Base-by-base conservation (phyloP, 1,140 invertebrate genomes). In the Centruroides sculpturatus region DNA sequence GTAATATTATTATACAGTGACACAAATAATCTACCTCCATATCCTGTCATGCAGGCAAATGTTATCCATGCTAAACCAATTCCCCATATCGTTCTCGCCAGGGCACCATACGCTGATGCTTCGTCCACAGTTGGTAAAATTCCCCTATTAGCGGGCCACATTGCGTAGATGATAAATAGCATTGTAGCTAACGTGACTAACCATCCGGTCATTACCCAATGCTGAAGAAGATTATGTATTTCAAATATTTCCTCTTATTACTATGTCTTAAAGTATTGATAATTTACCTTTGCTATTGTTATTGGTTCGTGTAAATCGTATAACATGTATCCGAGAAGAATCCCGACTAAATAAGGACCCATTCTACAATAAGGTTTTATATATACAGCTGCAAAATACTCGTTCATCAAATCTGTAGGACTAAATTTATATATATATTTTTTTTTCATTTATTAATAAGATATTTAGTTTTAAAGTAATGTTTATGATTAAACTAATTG, bases 341-440 rank as follows among this genome's bases (percentile, higher is more conserved):
- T 70, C 3, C 79, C 79, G 57, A 80, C 67, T 55, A 79, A 69
- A 64, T 77, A 80, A 10, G 79, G 75, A 5, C 72, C 73, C 36
- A 78, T 73, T 52, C 79, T 69, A 64, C 73, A 76, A 69, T 80
- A 81, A 5, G 80, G 79, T 52, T 75, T 76, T 2, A 93, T 91
- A 65, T 92, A 95, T 66, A 96, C 88, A 66, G 92, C 88, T 9
- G 87, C 84, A 81, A 92, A 88, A 70, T 93, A 94, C 57, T 63
- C 55, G 56, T 71, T 67, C 12, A 71, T 11, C 49, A 68, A 13
- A 34, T 66, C 58, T 54, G 55, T 23, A 34, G 64, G 55, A 8
- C 67, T 69, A 47, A 9, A 56, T 56, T n/a, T 6, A 23, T 23
- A 23, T 23, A 23, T n/a, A n/a, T n/a, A n/a, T n/a, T n/a, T n/a